Evolutionary conservation across 2,888 invertebrate species (phyloP).

Genomic region (Leptinotarsa haldemani): DNA sequence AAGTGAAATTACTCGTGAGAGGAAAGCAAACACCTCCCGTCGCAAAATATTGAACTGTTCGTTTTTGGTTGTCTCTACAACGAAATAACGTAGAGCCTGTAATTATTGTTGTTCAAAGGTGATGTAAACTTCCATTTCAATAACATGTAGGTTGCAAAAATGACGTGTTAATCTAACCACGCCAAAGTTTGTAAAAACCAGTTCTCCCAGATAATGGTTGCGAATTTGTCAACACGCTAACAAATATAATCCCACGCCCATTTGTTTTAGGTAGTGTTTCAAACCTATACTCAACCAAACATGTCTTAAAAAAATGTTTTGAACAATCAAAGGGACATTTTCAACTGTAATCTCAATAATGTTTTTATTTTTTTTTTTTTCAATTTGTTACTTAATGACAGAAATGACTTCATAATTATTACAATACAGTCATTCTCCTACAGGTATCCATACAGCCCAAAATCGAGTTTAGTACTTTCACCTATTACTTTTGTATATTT

Average conservation of each 20-base stretch:
- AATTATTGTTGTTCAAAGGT: neutral
- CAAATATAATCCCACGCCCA: slow-evolving; percentile 7
- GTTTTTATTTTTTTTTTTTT: too few species aligned
- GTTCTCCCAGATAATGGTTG: neutral
- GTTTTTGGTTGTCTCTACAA: neutral
- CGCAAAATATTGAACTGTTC: neutral
- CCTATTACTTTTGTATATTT: too few species aligned
- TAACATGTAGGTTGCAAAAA: slow-evolving; percentile 15
- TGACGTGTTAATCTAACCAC: slow-evolving; percentile 5
- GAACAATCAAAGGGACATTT: too few species aligned
- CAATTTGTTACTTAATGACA: too few species aligned
- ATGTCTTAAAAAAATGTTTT: neutral
- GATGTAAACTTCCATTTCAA: slow-evolving; percentile 2
- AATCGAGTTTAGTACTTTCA: too few species aligned
- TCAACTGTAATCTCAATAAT: too few species aligned
- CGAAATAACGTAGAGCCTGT: neutral
- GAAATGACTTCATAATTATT: too few species aligned
- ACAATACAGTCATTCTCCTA: too few species aligned
- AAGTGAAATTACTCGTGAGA: neutral
- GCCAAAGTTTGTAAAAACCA: neutral
- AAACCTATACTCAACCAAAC: neutral
- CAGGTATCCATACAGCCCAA: too few species aligned
- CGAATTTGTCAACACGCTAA: slow-evolving; percentile 11
- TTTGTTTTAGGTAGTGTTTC: neutral
- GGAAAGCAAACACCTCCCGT: too few species aligned